Conservation (phyloP, 2,888 invertebrate genomes). For the Synergus itoensis region DNA sequence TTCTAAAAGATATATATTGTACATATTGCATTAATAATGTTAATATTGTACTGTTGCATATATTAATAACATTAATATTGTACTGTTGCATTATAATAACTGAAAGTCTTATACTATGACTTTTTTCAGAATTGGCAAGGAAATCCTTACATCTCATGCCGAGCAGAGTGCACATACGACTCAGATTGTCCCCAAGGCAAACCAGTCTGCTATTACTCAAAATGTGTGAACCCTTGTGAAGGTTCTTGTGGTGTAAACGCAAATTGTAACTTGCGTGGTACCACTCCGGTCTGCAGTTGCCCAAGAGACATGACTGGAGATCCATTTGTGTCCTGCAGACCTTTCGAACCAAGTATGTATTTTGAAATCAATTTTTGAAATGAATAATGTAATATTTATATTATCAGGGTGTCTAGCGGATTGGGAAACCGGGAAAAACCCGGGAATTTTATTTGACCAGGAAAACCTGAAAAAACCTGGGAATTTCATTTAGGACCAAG, state of each 20-base stretch:
- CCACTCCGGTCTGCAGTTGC: slow-evolving; percentile 92
- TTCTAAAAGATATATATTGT: too few relatives aligned
- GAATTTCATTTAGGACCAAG: too few relatives aligned
- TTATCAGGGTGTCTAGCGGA: too few relatives aligned
- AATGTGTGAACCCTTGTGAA: slow-evolving; percentile 90
- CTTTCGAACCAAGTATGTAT: slow-evolving; percentile 86
- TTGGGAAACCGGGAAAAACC: too few relatives aligned
- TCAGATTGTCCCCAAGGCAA: slow-evolving; percentile 88
- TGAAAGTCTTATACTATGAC: slow-evolving; percentile 12
- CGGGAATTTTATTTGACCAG: too few relatives aligned
- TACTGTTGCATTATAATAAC: not conserved
- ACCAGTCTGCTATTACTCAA: slow-evolving; percentile 89
- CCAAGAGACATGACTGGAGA: slow-evolving; percentile 93
- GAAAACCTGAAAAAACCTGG: too few relatives aligned
- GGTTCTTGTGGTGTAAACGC: slow-evolving; percentile 90
- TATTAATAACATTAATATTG: not conserved
- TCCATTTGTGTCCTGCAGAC: slow-evolving; percentile 90
- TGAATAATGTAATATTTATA: not conserved
- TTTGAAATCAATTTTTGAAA: slow-evolving; percentile 36
- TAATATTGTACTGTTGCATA: not conserved
- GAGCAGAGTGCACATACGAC: slow-evolving; percentile 89
- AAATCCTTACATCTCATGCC: slow-evolving; percentile 87
- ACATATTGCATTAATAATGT: not conserved
- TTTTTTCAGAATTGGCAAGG: slow-evolving; percentile 85
- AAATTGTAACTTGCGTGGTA: slow-evolving; percentile 87